These are phyloP conservation scores for Sebastes minor DNA, from an alignment of 2,797 vertebrate species.

Conservation along the genomic window DNA sequence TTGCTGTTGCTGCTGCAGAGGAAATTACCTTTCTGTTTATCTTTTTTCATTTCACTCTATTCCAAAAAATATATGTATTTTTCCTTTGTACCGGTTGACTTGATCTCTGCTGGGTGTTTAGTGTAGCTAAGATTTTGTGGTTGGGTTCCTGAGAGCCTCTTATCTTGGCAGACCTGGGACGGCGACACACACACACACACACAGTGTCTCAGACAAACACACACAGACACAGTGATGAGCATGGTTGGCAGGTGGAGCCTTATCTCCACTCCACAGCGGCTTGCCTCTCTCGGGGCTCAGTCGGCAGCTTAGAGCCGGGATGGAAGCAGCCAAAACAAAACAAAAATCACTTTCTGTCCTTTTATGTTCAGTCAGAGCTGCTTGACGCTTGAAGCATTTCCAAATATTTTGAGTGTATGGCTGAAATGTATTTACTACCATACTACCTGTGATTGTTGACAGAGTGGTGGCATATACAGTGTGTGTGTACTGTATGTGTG, in stretches of 20 bases:
- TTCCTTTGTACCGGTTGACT: conserved; percentile 22
- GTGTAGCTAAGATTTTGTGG: conserved; percentile 45
- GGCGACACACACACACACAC: conserved; percentile 1
- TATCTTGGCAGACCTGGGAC: conserved; percentile 47
- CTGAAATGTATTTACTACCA: conserved; percentile 1
- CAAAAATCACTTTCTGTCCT: conserved; percentile 27
- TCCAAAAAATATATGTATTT: conserved; percentile 20
- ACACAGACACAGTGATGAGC: conserved; percentile 36
- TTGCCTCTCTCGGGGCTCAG: conserved; percentile 52
- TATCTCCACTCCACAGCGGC: conserved; percentile 65
- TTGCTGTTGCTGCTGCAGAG: background rate
- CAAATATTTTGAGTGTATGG: conserved; percentile 6
- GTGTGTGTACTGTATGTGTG: background rate
- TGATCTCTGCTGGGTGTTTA: conserved; percentile 49
- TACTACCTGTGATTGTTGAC: background rate
- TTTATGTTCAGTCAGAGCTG: conserved; percentile 28
- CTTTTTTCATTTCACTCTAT: background rate
- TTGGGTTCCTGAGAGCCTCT: conserved; percentile 54
- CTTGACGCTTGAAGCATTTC: background rate
- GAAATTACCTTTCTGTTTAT: conserved; percentile 1
- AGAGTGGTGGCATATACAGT: background rate
- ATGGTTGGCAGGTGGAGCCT: conserved; percentile 67
- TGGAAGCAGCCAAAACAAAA: conserved; percentile 27
- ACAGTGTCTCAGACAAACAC: conserved; percentile 15
- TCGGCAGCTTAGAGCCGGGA: conserved; percentile 34